phyloP scores from a whole-genome alignment of 1,140 invertebrate species.

The Sesamia nonagrioides region DNA sequence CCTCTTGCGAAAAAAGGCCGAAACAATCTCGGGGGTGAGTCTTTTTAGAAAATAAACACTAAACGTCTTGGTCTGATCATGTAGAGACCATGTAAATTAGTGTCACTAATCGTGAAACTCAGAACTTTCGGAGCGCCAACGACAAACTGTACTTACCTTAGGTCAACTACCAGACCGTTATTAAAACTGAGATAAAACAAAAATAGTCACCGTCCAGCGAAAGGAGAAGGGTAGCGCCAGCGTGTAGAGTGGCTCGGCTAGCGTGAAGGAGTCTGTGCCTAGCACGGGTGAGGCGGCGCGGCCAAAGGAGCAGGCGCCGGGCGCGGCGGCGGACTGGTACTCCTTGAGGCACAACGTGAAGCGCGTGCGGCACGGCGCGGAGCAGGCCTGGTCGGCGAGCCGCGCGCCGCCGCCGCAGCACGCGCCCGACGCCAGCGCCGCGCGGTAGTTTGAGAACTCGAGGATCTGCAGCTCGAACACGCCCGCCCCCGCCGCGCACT shows the following conservation, averaged over 20 bases:
- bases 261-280: constrained; percentile 95
- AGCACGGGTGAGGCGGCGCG: constrained; percentile 94
- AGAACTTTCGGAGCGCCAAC: no score
- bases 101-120: no score
- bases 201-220: constrained; percentile 93
- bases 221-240: constrained; percentile 95
- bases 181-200: no score
- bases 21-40: no score
- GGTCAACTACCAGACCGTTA: no score
- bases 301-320: constrained; percentile 96
- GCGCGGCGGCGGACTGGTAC: constrained; percentile 95
- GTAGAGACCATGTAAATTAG: no score
- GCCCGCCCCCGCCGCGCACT: constrained; percentile 93
- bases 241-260: constrained; percentile 93
- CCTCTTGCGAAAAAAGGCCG: no score
- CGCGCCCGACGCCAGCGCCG: constrained; percentile 92
- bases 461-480: constrained; percentile 97
- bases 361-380: constrained; percentile 92
- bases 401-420: constrained; percentile 95
- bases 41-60: no score
- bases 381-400: constrained; percentile 86
- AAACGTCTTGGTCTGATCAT: no score
- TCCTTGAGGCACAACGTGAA: constrained; percentile 97
- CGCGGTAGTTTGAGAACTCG: constrained; percentile 95
- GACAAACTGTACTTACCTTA: no score